Evolutionary conservation across 2,797 vertebrate genomes (phyloP), one percentile per base, ranked within the genome.

Genomic region (Pampus argenteus): DNA sequence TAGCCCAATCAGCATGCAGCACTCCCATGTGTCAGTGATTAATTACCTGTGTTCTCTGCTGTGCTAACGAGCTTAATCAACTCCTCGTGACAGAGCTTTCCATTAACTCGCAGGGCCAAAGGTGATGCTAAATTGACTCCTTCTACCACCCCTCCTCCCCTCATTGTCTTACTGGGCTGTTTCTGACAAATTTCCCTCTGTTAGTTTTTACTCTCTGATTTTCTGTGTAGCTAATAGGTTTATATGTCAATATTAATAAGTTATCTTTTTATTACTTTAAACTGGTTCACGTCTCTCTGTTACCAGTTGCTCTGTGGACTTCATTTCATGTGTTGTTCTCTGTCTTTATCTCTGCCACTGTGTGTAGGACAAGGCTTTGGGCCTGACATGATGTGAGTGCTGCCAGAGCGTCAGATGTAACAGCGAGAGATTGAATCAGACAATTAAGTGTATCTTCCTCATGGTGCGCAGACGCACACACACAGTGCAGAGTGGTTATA

Each of bases 1-100:
- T 76, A 73, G 69, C 57, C 86, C 79, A 89, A 84, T 89, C 81
- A 82, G 77, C 79, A 71, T 5, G 52, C 64, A 29, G 52, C 15
- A 69, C 76, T 61, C 51, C 73, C 45, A 61, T 69, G 86, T 90
- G 90, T 88, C 88, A 86, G 80, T 93, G 91, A 94, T 93, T 93
- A 93, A 94, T 94, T 88, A 89, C 90, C 86, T 89, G 84, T 71
- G 29, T 89, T 74, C 85, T 85, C 66, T 9, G 42, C 82, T 74
- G 65, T 65, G 81, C 83, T 92, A 92, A 92, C 45, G 66, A 90
- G 90, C 87, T 86, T 91, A 89, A 93, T 94, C 85, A 91, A 85
- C 84, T 91, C 83, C 83, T 88, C 62, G 40, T 83, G 82, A 86
- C 74, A 66, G 80, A 85, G 81, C 76, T 88, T 90, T 90, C 78